Base-by-base conservation (phyloP, 2,113 vertebrate genomes). In the Sclerurus mexicanus region DNA sequence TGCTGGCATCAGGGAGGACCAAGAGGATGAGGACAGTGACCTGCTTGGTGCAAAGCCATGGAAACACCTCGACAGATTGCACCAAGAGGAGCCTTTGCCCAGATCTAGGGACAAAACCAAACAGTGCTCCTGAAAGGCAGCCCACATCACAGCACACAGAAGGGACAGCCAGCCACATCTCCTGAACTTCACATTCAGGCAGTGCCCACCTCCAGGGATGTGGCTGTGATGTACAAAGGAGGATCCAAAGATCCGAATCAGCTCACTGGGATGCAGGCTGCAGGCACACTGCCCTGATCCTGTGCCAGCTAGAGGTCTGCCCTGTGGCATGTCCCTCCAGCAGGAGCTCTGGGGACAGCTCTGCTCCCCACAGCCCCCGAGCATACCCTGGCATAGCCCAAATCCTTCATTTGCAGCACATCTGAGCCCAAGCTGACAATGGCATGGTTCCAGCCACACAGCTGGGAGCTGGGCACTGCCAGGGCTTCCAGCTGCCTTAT, bases 301-400 rank as follows among this genome's bases (percentile, higher is more conserved):
- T 22, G 18, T 10, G 31, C 66, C 39, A 0, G 59, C 52, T 37
- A 58, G 30, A 18, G 44, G 44, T 52, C 58, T 90, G 87, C 58
- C 27, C 69, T 8, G 31, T 1, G 0, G 14, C 24, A 40, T 2
- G 8, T 67, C 28, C 40, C 47, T 35, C 40, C 33, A 44, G n/a
- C 3, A 5, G 1, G 14, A 77, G 58, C 35, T 53, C 58, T 1
- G 14, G 35, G 18, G 67, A 56, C 27, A 44, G 35, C 44, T 84
- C 66, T 49, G 39, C 52, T 55, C 59, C 30, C 62, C 3, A 1
- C 58, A 49, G 49, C 39, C 39, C 31, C 53, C 2, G 1, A 23
- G 37, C 37, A 4, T 1, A 3, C 14, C n/a, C 19, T 3, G 1
- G n/a, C n/a, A 12, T 13, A 40, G 71, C 9, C 0, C 42, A 15